Percentiles rank a stretch among this genome's conserved stretches.
These are phyloP conservation scores for Lagorchestes hirsutus DNA, from an alignment of 2,797 vertebrate species.

Conservation along the genomic window DNA sequence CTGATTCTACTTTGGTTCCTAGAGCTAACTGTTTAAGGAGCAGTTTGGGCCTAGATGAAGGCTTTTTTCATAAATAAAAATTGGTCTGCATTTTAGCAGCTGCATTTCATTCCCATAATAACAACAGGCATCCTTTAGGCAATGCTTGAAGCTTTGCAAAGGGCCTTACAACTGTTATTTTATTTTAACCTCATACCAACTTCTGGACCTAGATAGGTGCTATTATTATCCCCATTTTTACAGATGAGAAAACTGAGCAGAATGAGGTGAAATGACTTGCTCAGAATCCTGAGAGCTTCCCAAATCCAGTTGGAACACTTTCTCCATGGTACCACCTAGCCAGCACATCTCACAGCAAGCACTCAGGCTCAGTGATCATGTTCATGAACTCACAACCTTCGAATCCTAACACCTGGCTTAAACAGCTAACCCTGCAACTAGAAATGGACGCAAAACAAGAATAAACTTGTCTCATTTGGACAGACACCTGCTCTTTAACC, in stretches of 20 bases:
- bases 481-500: neutral
- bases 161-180: neutral
- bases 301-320: neutral
- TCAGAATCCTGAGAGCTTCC: neutral
- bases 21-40: slow-evolving; percentile 26
- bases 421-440: neutral
- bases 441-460: neutral
- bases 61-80: neutral
- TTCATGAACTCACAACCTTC: slow-evolving; percentile 7
- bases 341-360: neutral
- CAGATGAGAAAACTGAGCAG: neutral
- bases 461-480: neutral
- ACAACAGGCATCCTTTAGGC: neutral
- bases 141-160: neutral
- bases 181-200: neutral
- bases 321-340: neutral
- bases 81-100: neutral
- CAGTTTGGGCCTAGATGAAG: slow-evolving; percentile 18
- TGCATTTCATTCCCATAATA: neutral
- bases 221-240: neutral
- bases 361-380: neutral
- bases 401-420: neutral
- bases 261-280: neutral
- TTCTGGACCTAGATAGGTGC: neutral
- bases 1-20: slow-evolving; percentile 24